Percentiles rank a stretch among this genome's conserved stretches.
Conservation (phyloP, 2,888 invertebrate genomes). For the Dolichomitus sp. region DNA sequence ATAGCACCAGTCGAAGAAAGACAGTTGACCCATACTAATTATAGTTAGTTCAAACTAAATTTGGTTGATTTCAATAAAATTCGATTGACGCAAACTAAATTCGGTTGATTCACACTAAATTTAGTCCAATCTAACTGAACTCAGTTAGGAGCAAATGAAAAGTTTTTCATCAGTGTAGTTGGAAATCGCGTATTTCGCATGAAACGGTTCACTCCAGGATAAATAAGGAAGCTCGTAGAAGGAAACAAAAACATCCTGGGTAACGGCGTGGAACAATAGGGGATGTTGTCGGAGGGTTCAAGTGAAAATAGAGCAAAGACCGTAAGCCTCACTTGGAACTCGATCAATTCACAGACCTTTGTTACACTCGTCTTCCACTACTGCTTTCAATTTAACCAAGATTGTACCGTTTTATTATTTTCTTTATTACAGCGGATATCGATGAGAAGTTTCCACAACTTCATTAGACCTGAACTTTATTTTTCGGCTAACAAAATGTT, state of each 20-base stretch:
- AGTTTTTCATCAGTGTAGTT: neutral
- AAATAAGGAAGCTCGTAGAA: constrained; percentile 1
- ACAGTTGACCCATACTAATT: too few species aligned
- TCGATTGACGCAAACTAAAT: neutral
- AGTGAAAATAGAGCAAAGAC: constrained; percentile 63
- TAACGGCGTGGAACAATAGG: constrained; percentile 69
- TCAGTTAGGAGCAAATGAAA: neutral
- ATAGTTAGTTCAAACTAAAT: neutral
- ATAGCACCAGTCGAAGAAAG: neutral
- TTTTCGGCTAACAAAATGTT: neutral
- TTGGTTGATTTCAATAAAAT: too few species aligned
- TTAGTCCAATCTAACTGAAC: neutral
- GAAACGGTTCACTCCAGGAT: neutral
- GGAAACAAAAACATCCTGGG: constrained; percentile 50
- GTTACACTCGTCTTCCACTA: constrained; percentile 12
- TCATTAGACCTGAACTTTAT: neutral
- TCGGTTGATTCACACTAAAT: neutral
- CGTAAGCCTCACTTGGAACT: constrained; percentile 57
- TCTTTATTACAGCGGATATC: constrained; percentile 21
- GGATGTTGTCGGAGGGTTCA: constrained; percentile 63
- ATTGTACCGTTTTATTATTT: constrained; percentile 57
- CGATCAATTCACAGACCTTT: constrained; percentile 32
- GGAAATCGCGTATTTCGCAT: neutral
- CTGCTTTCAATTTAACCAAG: constrained; percentile 37
- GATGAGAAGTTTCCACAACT: neutral